Conservation (phyloP, 2,797 vertebrate species). For the Rhinatrema bivittatum region DNA sequence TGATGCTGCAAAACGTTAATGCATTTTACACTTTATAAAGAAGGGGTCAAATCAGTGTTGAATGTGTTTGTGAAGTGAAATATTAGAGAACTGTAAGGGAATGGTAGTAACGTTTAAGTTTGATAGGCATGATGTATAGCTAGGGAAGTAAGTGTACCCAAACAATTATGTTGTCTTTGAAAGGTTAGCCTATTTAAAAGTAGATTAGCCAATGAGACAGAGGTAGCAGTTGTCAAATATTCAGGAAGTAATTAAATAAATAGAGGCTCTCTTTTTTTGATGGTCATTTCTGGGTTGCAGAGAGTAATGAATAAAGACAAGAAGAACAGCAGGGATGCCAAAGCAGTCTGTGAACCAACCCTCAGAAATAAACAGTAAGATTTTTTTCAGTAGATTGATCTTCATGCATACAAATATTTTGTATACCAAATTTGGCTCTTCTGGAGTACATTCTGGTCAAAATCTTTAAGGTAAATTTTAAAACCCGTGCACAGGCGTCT, state of each 20-base stretch:
- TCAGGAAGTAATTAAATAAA: constrained; percentile 70
- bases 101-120: constrained; percentile 54
- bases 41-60: constrained; percentile 18
- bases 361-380: constrained; percentile 24
- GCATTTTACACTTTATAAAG: no score
- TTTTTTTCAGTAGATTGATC: background rate
- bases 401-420: no score
- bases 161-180: constrained; percentile 60
- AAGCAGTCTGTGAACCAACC: constrained; percentile 33
- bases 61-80: constrained; percentile 25
- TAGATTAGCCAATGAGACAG: constrained; percentile 50
- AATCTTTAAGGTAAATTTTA: no score
- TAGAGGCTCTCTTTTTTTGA: constrained; percentile 57
- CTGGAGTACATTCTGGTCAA: no score
- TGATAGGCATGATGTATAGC: constrained; percentile 63
- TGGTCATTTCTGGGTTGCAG: constrained; percentile 59
- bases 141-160: constrained; percentile 53
- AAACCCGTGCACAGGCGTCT: no score
- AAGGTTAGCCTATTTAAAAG: constrained; percentile 57
- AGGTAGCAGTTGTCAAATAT: constrained; percentile 51
- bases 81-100: constrained; percentile 20
- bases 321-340: constrained; percentile 51
- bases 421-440: accelerated
- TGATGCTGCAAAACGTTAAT: no score
- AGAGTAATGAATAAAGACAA: constrained; percentile 69